phyloP scores from a whole-genome alignment of 1,140 invertebrate genomes.

The Drosophila sechellia region DNA sequence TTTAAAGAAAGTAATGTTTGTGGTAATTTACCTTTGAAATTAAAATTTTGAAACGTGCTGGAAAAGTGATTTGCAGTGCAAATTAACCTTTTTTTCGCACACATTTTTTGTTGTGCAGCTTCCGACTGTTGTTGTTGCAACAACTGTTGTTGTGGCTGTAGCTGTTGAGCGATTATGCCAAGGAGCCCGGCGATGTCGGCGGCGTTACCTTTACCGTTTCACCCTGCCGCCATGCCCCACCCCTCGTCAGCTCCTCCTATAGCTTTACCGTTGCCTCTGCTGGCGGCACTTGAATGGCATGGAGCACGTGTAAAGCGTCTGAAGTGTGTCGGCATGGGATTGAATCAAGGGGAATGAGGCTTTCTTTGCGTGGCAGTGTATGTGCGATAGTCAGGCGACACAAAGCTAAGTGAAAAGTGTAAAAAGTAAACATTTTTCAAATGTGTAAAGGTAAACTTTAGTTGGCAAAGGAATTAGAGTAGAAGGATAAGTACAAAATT shows the following conservation, averaged over 20 bases:
- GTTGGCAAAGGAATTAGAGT: slow-evolving; percentile 23
- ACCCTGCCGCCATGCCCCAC: background rate
- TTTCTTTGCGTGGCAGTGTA: slow-evolving; percentile 16
- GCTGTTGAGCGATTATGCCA: slow-evolving; percentile 78
- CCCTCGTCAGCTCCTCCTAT: background rate
- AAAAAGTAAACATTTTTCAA: slow-evolving; percentile 41
- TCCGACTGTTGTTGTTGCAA: slow-evolving; percentile 18
- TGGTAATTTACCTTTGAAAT: background rate
- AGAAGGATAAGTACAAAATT: slow-evolving; percentile 13
- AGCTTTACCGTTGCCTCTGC: slow-evolving; percentile 36
- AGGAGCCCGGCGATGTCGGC: slow-evolving; percentile 53
- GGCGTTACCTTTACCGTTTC: slow-evolving; percentile 33
- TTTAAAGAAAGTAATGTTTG: background rate
- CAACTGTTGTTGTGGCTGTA: slow-evolving; percentile 25
- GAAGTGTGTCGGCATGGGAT: slow-evolving; percentile 78
- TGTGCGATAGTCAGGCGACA: slow-evolving; percentile 46
- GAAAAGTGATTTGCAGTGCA: background rate
- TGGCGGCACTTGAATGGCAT: slow-evolving; percentile 67
- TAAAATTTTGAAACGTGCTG: background rate
- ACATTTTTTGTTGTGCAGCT: slow-evolving; percentile 9
- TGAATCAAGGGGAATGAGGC: slow-evolving; percentile 54
- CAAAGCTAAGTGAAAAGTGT: slow-evolving; percentile 49
- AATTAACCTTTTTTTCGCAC: background rate
- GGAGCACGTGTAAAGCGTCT: slow-evolving; percentile 79
- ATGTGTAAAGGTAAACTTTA: slow-evolving; percentile 23